A percentile compares a stretch with the other conserved stretches of the same genome.
Conservation (phyloP, 2,888 invertebrate species). For the Acrocera orbiculus region DNA sequence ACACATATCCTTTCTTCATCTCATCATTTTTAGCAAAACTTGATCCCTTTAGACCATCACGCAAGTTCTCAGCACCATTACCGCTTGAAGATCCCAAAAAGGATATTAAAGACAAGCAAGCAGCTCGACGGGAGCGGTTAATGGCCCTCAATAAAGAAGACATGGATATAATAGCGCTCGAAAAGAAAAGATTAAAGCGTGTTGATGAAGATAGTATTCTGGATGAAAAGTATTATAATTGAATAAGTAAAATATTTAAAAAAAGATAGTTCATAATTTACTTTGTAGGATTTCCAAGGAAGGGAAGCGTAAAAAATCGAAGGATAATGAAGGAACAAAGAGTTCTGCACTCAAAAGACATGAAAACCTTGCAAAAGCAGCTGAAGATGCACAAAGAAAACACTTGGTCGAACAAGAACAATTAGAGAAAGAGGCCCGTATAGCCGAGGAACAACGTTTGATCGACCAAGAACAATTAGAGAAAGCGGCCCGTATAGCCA, state of each 20-base stretch:
- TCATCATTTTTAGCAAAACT: conserved; percentile 41
- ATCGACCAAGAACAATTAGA: conserved; percentile 24
- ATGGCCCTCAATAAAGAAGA: conserved; percentile 34
- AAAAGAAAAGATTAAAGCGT: conserved; percentile 37
- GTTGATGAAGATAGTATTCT: conserved; percentile 35
- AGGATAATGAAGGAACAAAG: conserved; percentile 33
- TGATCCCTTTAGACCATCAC: conserved; percentile 48
- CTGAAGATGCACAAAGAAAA: conserved; percentile 26
- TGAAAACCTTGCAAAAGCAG: conserved; percentile 19
- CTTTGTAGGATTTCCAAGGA: conserved; percentile 39
- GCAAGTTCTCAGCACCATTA: conserved; percentile 45
- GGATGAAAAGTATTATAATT: conserved; percentile 24
- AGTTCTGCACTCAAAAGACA: too few species aligned
- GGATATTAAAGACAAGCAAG: conserved; percentile 44
- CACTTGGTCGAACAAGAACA: conserved; percentile 25
- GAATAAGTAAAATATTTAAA: background rate
- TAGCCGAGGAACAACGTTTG: conserved; percentile 32
- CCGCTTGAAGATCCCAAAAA: conserved; percentile 39
- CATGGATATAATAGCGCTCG: conserved; percentile 16
- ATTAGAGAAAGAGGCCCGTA: conserved; percentile 25
- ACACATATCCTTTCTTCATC: conserved; percentile 5
- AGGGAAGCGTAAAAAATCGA: conserved; percentile 38
- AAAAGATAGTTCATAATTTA: too few species aligned
- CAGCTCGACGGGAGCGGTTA: conserved; percentile 42
- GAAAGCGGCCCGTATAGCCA: conserved; percentile 20